Conservation (phyloP, 2,888 invertebrate species). For the Salticus scenicus region DNA sequence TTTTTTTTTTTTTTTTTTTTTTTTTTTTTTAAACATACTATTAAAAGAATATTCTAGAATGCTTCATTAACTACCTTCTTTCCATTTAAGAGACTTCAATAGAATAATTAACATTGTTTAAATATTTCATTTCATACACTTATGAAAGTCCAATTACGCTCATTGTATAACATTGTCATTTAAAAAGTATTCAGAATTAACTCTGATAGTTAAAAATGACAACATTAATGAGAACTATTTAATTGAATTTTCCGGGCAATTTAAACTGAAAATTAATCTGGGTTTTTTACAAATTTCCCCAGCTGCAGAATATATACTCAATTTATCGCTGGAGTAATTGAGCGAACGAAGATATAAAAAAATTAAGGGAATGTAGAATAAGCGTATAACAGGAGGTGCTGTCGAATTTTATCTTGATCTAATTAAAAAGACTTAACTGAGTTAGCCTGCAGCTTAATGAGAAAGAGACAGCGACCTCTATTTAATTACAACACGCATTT, state of each 20-base stretch:
- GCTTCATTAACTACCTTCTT: too few relatives aligned
- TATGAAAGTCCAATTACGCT: too few relatives aligned
- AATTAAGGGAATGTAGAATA: conserved; percentile 3
- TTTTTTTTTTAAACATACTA: too few relatives aligned
- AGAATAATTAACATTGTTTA: too few relatives aligned
- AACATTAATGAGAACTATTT: background rate
- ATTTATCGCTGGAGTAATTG: conserved; percentile 9
- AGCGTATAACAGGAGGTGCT: background rate
- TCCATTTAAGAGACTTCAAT: too few relatives aligned
- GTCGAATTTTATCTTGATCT: background rate
- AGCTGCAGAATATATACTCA: background rate
- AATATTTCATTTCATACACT: too few relatives aligned
- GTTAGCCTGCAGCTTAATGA: background rate
- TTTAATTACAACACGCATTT: background rate
- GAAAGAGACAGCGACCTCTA: background rate
- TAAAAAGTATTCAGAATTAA: background rate
- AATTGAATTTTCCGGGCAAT: conserved; percentile 5
- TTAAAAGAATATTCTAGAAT: too few relatives aligned
- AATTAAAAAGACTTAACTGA: conserved; percentile 11
- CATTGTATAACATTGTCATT: too few relatives aligned
- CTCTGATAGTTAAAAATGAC: background rate
- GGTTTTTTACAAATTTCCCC: background rate
- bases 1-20: too few relatives aligned
- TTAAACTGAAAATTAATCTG: background rate
- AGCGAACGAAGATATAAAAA: background rate